Evolutionary conservation across 2,113 vertebrate genomes (phyloP), one percentile per base, ranked within the genome.

Genomic region (Uria lomvia): DNA sequence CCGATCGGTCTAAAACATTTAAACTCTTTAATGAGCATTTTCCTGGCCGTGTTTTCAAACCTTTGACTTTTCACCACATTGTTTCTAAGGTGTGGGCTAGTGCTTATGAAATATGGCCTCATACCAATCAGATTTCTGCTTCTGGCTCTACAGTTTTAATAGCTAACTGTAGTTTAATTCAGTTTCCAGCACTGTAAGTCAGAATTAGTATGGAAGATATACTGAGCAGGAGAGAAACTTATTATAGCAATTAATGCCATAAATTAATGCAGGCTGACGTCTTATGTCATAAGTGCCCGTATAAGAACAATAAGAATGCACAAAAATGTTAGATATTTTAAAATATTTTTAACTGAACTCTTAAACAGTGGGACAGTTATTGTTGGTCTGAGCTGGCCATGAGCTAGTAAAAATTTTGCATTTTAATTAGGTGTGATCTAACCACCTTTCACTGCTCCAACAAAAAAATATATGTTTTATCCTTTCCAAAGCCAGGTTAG

Each of bases 351-450:
- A 75, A 94, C 4, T 47, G 32, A 67, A 63, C 73, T 94, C 65
- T 77, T 60, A 81, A 97, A 88, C 66, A 88, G 77, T 56, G 63
- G 88, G 71, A 82, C 97, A 75, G 55, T 70, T 94, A 82, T 53
- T 94, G 80, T 55, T 78, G 62, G 26, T 67, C 67, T 65, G 56
- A 82, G 56, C n/a, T 86, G 79, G 67, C 88, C 75, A 29, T 23
- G 34, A 95, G 40, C 68, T 45, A 86, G 81, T 89, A 89, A 93
- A 95, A 95, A 62, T 86, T 71, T 60, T 91, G 62, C 49, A 55
- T 94, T 98, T 97, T 97, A 96, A 95, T 96, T 94, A 97, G 91
- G 76, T 84, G 53, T 89, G 82, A 96, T 92, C 66, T 96, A 97
- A 97, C 95, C 95, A 94, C 43, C 81, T 97, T 97, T 95, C 62